Conservation (phyloP, 92 coral and sea anemone genomes). For the Phymanthus crucifer region DNA sequence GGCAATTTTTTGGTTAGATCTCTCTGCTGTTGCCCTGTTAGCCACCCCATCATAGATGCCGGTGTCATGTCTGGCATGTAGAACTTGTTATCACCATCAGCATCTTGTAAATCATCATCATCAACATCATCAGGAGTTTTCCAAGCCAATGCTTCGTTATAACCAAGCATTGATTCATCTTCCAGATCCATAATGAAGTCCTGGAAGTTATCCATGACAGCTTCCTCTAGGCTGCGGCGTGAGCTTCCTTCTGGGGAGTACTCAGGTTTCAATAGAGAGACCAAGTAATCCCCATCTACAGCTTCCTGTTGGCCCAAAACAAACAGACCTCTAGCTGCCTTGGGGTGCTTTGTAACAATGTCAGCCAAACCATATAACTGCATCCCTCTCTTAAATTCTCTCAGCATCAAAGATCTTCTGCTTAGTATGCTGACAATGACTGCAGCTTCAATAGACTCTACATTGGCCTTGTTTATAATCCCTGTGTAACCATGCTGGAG, state of each 20-base stretch:
- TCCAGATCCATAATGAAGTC: constrained; percentile 63
- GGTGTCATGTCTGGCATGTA: constrained; percentile 28
- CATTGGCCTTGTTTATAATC: constrained; percentile 38
- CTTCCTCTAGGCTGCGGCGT: constrained; percentile 42
- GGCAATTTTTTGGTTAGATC: background rate
- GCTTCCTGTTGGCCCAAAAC: constrained; percentile 36
- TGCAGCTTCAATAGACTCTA: constrained; percentile 47
- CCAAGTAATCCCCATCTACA: constrained; percentile 57
- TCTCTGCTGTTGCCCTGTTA: constrained; percentile 43
- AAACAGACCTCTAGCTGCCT: constrained; percentile 18
- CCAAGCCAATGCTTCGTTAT: constrained; percentile 30
- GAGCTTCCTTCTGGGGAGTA: constrained; percentile 52
- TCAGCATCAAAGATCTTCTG: constrained; percentile 27
- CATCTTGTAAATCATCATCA: constrained; percentile 24
- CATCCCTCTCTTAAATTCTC: constrained; percentile 34
- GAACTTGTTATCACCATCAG: constrained; percentile 29
- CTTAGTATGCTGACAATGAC: constrained; percentile 36
- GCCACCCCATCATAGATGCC: constrained; percentile 42
- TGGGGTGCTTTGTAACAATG: constrained; percentile 14
- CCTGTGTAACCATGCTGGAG: constrained; percentile 70
- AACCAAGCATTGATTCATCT: constrained; percentile 35
- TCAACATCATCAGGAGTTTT: constrained; percentile 5
- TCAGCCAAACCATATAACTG: constrained; percentile 40
- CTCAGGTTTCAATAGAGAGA: constrained; percentile 56
- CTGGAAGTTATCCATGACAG: constrained; percentile 59